These are phyloP conservation scores for Mormyrus iriodes DNA, from an alignment of 2,113 vertebrate species.

Conservation along the genomic window DNA sequence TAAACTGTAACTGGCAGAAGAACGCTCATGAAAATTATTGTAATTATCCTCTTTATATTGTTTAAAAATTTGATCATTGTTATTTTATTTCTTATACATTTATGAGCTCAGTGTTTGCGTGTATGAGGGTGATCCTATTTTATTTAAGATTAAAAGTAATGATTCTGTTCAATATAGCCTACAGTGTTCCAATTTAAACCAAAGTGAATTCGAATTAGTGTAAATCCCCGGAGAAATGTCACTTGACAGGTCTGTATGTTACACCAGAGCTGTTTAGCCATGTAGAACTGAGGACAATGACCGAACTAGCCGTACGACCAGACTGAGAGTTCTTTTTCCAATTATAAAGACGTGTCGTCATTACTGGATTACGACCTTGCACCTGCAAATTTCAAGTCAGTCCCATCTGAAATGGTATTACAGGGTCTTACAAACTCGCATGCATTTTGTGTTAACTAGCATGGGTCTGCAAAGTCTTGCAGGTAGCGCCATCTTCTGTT, in stretches of 20 bases:
- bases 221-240: neutral
- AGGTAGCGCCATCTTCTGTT: neutral
- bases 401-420: neutral
- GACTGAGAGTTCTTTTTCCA: neutral
- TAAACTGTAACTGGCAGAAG: neutral
- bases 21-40: neutral
- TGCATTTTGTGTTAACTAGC: neutral
- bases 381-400: neutral
- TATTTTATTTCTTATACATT: neutral
- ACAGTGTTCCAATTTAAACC: neutral
- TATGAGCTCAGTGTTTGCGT: neutral
- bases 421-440: neutral
- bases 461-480: neutral
- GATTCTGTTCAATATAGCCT: neutral
- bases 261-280: neutral
- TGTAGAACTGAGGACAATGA: neutral
- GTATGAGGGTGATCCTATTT: neutral
- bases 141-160: neutral
- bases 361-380: neutral
- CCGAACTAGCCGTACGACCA: neutral
- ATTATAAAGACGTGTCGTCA: neutral
- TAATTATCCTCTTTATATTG: too few species aligned
- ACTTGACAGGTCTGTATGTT: neutral
- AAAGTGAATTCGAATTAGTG: neutral
- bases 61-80: too few species aligned